Evolutionary conservation across 1,140 invertebrate genomes (phyloP), one percentile per base, ranked within the genome.

Genomic region (Lordiphosa clarofinis): DNA sequence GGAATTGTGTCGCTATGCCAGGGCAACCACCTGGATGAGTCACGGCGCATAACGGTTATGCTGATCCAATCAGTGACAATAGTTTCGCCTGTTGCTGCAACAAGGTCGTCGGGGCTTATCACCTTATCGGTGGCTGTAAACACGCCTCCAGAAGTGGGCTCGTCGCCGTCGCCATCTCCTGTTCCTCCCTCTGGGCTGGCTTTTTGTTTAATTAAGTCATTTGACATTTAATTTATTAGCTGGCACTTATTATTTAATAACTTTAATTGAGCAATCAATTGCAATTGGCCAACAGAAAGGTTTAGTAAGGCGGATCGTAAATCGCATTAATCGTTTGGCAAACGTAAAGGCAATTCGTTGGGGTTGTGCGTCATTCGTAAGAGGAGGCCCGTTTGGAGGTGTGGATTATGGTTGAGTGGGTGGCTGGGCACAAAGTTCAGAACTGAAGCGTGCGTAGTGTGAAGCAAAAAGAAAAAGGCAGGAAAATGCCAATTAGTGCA

Each of bases 121-220:
- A 62, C 10, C 55, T 73, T 71, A 62, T 57, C 60, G 47, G 33
- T 43, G 21, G 21, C 6, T 37, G 33, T 50, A 13, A 36, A 56
- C 62, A 58, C 56, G 50, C 53, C 49, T 37, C 39, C 19, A 28
- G 24, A 28, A 28, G 24, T 28, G 24, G 24, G 24, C 24, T 28
- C 24, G 24, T 28, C 24, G 4, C n/a, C n/a, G n/a, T n/a, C n/a
- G n/a, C n/a, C n/a, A n/a, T n/a, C n/a, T n/a, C 5, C 6, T 15
- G 24, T 6, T 0, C 6, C 24, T 6, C 5, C 24, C 24, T 2
- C 21, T 24, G 21, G 21, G 6, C 7, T 15, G 15, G 39, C 15
- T 15, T 46, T 55, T 46, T 56, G 56, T 61, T 82, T 81, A 81
- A 82, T 75, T 82, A 81, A 75, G 38, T 63, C 36, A 76, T 61